Evolutionary conservation across 2,797 vertebrate species (phyloP).

Genomic region (Lithobates pipiens): DNA sequence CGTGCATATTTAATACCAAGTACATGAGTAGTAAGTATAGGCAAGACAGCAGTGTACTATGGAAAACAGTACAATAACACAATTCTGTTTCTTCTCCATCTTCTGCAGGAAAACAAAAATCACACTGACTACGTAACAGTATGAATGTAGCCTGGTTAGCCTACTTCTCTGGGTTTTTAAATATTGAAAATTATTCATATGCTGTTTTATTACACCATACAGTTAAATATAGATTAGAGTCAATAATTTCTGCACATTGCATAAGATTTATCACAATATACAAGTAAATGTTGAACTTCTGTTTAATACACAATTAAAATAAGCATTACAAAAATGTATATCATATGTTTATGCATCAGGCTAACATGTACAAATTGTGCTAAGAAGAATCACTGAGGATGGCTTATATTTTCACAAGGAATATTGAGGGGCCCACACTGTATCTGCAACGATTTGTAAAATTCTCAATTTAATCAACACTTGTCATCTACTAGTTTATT

Average conservation of each 20-base stretch:
- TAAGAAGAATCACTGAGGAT: not conserved
- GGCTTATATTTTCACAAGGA: no score
- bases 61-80: not conserved
- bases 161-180: no score
- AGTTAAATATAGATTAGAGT: constrained; percentile 77
- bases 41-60: constrained; percentile 13
- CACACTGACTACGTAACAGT: not conserved
- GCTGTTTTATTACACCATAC: constrained; percentile 69
- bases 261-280: constrained; percentile 18
- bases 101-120: not conserved
- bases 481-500: no score
- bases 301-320: constrained; percentile 4
- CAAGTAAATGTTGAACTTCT: not conserved
- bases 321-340: not conserved
- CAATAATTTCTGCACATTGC: constrained; percentile 5
- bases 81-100: not conserved
- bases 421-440: no score
- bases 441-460: no score
- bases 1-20: constrained; percentile 68
- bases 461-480: no score
- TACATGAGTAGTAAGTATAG: not conserved
- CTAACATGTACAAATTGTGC: not conserved
- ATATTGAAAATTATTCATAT: not conserved
- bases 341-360: not conserved
- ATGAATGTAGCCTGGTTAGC: no score